Evolutionary conservation across 2,888 invertebrate species (phyloP).

Genomic region (Schizotus pectinicornis): DNA sequence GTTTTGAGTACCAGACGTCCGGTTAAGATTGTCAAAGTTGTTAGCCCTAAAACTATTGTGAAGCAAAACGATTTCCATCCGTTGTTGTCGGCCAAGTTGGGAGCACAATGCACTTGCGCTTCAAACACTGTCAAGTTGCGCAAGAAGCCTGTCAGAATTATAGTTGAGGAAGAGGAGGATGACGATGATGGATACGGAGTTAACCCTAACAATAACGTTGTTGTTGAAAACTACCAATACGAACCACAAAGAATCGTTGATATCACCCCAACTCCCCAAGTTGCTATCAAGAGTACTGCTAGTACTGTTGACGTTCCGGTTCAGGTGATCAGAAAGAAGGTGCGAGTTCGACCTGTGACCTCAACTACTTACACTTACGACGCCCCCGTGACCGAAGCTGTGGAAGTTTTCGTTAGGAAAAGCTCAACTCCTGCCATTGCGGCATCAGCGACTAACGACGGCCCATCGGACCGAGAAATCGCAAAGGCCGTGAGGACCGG

Average conservation of each 20-base stretch:
- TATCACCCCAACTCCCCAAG: constrained; percentile 44
- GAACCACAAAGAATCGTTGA: constrained; percentile 44
- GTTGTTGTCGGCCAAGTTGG: constrained; percentile 71
- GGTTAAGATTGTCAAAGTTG: constrained; percentile 31
- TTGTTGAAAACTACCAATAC: constrained; percentile 46
- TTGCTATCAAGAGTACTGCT: constrained; percentile 36
- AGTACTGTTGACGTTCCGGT: constrained; percentile 31
- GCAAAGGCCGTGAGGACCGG: constrained; percentile 46
- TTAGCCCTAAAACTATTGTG: constrained; percentile 65
- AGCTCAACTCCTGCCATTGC: constrained; percentile 25
- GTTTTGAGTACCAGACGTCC: constrained; percentile 23
- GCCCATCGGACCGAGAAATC: constrained; percentile 39
- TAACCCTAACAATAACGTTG: constrained; percentile 32
- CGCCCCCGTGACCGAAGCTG: constrained; percentile 29
- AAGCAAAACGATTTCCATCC: constrained; percentile 77
- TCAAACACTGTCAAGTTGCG: constrained; percentile 64
- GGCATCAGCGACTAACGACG: neutral
- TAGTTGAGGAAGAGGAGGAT: constrained; percentile 39
- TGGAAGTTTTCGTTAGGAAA: constrained; percentile 28
- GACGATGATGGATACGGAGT: constrained; percentile 47
- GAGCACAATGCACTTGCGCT: constrained; percentile 75
- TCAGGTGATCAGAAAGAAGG: constrained; percentile 36
- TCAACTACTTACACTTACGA: constrained; percentile 25
- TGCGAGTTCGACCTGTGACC: constrained; percentile 34
- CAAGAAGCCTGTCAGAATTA: constrained; percentile 51